Conservation (phyloP, 2,888 invertebrate species). For the Dascillus cervinus region DNA sequence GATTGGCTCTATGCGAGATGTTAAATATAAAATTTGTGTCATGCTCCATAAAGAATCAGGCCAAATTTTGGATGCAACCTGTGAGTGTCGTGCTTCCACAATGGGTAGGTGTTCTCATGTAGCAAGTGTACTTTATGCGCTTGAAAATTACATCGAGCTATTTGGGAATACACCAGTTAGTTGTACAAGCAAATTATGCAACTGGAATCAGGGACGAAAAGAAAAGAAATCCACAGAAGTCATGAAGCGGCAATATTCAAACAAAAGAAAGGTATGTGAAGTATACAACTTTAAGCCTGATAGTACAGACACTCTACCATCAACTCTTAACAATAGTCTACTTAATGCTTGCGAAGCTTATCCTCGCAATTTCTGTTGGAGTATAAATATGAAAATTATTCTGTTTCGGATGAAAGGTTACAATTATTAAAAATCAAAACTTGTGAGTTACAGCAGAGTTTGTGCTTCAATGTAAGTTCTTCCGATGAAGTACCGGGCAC, state of each 20-base stretch:
- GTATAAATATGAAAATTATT: no score
- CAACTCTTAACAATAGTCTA: no score
- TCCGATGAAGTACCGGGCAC: not conserved
- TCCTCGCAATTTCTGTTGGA: no score
- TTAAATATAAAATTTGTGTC: not conserved
- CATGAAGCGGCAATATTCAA: no score
- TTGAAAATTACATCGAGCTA: slow-evolving; percentile 11
- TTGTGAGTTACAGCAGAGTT: no score
- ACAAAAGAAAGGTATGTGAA: not conserved
- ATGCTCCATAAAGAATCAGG: slow-evolving; percentile 4
- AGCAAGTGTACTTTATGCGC: slow-evolving; percentile 13
- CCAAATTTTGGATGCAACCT: slow-evolving; percentile 8
- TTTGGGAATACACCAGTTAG: slow-evolving; percentile 9
- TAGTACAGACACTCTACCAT: no score
- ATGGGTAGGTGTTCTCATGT: slow-evolving; percentile 11
- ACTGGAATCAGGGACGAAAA: slow-evolving; percentile 18
- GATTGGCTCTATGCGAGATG: not conserved
- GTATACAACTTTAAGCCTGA: not conserved
- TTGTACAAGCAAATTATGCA: slow-evolving; percentile 16
- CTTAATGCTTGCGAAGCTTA: no score
- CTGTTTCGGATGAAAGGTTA: no score
- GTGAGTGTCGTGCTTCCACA: slow-evolving; percentile 13
- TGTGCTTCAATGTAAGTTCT: no score
- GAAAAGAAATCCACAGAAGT: slow-evolving; percentile 5
- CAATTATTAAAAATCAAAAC: no score